Evolutionary conservation across 2,797 vertebrate genomes (phyloP).

Genomic region (Otolemur crassicaudatus): DNA sequence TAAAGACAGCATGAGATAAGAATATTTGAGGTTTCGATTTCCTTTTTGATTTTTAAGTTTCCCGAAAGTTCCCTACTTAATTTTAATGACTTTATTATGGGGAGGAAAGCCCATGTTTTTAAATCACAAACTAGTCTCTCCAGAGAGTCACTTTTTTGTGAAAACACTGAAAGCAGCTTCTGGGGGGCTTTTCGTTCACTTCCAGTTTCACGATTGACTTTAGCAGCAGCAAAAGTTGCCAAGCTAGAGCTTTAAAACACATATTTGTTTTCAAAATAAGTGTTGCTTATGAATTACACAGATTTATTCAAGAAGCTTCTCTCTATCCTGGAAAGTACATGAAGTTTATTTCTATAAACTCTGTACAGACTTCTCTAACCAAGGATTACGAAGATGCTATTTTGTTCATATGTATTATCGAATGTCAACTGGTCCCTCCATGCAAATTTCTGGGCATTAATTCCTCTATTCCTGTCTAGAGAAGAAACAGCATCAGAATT

Average conservation of each 20-base stretch:
- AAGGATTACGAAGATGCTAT: not conserved
- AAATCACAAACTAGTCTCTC: constrained; percentile 22
- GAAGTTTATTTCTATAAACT: constrained; percentile 18
- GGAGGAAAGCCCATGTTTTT: constrained; percentile 51
- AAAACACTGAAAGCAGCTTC: not conserved
- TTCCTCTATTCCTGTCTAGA: not conserved
- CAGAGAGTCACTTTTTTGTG: not conserved
- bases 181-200: not conserved
- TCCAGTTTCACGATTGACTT: not conserved
- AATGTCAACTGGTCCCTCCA: not conserved
- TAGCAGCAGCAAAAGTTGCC: not conserved
- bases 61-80: not conserved
- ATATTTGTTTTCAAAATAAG: constrained; percentile 35
- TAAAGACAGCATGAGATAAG: constrained; percentile 38
- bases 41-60: constrained; percentile 47
- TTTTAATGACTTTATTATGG: constrained; percentile 54
- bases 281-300: not conserved
- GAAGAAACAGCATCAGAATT: not conserved
- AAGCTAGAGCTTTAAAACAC: not conserved
- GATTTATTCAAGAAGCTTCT: not conserved
- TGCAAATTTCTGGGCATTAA: not conserved
- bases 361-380: not conserved
- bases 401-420: not conserved
- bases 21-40: not conserved
- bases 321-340: not conserved